These are phyloP conservation scores for Dinoponera quadriceps DNA, from an alignment of 1,140 invertebrate genomes.

Conservation along the genomic window DNA sequence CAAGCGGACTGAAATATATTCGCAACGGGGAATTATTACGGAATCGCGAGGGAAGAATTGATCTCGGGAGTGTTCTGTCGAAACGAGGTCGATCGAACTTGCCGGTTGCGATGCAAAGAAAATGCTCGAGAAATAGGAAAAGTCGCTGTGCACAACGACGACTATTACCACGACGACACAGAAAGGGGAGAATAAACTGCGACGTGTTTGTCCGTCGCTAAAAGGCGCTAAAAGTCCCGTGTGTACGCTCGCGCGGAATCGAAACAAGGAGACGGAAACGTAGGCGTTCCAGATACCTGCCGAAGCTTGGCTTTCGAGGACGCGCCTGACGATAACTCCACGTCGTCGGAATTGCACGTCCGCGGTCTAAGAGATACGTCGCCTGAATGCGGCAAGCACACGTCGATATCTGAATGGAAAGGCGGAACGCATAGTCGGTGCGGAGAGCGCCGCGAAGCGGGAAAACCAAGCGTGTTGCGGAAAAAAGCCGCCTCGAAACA, in stretches of 20 bases:
- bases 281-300: slow-evolving; percentile 19
- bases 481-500: slow-evolving; percentile 30
- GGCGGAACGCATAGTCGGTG: too few species aligned
- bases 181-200: slow-evolving; percentile 28
- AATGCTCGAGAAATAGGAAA: slow-evolving; percentile 20
- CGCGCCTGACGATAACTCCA: slow-evolving; percentile 20
- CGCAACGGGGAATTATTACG: background rate
- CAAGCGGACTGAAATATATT: background rate
- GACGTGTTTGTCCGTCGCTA: slow-evolving; percentile 38
- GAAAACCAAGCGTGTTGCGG: too few species aligned
- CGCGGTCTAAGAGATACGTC: slow-evolving; percentile 8
- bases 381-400: background rate
- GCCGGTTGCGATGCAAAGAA: slow-evolving; percentile 14
- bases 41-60: slow-evolving; percentile 1
- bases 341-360: slow-evolving; percentile 4
- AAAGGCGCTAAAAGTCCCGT: slow-evolving; percentile 45
- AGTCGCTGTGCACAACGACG: background rate
- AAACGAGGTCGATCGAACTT: slow-evolving; percentile 27
- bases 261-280: slow-evolving; percentile 27
- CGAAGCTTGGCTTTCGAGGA: slow-evolving; percentile 39
- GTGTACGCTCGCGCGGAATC: slow-evolving; percentile 8
- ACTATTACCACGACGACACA: background rate
- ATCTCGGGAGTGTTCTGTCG: background rate
- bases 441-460: background rate
- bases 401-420: slow-evolving; percentile 23